Percentiles rank a stretch among this genome's conserved stretches.
Conservation (phyloP, 2,888 invertebrate genomes). For the Protodeltote pygarga region DNA sequence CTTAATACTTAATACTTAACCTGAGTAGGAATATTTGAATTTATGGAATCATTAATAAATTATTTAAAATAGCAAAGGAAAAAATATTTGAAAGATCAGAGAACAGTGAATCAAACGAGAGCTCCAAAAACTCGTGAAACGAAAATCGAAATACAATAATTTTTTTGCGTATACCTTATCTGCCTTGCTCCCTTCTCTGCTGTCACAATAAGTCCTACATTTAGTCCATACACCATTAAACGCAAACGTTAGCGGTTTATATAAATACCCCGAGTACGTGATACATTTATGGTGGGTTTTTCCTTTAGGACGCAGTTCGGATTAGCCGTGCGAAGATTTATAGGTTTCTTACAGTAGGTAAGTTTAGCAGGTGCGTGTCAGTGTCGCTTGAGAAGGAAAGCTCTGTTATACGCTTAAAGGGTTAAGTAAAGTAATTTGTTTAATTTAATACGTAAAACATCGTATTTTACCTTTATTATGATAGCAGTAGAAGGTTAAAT, state of each 20-base stretch:
- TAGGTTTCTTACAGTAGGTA: conserved; percentile 52
- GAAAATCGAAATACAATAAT: conserved; percentile 29
- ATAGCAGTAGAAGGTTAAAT: not conserved
- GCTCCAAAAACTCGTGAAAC: conserved; percentile 15
- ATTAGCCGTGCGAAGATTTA: conserved; percentile 71
- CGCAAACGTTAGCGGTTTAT: conserved; percentile 64
- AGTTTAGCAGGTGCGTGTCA: conserved; percentile 56
- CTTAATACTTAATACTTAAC: too few species aligned
- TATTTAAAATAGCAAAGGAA: conserved; percentile 32
- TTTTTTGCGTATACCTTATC: conserved; percentile 14
- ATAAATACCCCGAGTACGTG: conserved; percentile 65
- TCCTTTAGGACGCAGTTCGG: conserved; percentile 60
- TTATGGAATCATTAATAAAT: too few species aligned
- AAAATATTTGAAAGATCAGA: conserved; percentile 19
- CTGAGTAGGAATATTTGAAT: conserved; percentile 10
- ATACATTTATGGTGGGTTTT: conserved; percentile 58
- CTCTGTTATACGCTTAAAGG: conserved; percentile 40
- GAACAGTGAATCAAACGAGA: conserved; percentile 35
- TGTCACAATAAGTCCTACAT: conserved; percentile 49
- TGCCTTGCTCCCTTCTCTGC: conserved; percentile 49
- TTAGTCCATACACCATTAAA: conserved; percentile 60
- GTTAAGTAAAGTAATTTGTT: conserved; percentile 36
- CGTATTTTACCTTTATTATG: conserved; percentile 1
- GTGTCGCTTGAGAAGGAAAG: conserved; percentile 38
- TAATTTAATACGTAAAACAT: conserved; percentile 17